phyloP scores from a whole-genome alignment of 2,113 vertebrate genomes.

The Lophochroa leadbeateri region DNA sequence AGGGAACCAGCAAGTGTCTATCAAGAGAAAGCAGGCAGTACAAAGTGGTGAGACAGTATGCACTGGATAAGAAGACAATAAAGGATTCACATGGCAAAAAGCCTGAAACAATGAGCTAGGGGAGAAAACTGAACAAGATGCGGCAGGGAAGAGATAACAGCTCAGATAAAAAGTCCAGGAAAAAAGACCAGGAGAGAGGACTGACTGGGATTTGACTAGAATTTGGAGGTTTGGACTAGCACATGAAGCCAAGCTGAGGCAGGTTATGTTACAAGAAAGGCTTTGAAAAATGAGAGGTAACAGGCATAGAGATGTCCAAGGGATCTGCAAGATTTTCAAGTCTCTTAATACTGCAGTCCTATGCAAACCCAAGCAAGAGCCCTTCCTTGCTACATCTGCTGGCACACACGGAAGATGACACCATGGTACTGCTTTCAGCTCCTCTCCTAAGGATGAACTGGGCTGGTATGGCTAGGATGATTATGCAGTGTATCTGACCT shows the following conservation, averaged over 20 bases:
- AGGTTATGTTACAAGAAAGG: neutral
- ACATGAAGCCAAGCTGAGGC: neutral
- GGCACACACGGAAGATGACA: neutral
- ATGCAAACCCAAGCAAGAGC: neutral
- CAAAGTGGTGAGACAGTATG: neutral
- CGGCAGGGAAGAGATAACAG: neutral
- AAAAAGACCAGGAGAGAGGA: neutral
- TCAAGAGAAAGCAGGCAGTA: neutral
- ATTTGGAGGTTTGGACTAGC: neutral
- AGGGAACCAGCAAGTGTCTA: neutral
- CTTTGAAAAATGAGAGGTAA: neutral
- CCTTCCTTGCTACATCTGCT: neutral
- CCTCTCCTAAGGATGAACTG: neutral
- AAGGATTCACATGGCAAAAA: neutral
- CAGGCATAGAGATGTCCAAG: neutral
- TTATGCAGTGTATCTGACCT: neutral
- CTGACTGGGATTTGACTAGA: neutral
- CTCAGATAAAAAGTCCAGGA: neutral
- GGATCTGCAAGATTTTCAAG: neutral
- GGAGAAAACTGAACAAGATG: neutral
- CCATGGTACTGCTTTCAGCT: neutral
- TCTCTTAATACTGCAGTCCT: neutral
- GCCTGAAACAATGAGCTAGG: neutral
- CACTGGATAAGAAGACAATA: neutral
- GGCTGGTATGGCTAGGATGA: neutral